Evolutionary conservation across 2,113 vertebrate species (phyloP).

Genomic region (Nesogale talazaci): DNA sequence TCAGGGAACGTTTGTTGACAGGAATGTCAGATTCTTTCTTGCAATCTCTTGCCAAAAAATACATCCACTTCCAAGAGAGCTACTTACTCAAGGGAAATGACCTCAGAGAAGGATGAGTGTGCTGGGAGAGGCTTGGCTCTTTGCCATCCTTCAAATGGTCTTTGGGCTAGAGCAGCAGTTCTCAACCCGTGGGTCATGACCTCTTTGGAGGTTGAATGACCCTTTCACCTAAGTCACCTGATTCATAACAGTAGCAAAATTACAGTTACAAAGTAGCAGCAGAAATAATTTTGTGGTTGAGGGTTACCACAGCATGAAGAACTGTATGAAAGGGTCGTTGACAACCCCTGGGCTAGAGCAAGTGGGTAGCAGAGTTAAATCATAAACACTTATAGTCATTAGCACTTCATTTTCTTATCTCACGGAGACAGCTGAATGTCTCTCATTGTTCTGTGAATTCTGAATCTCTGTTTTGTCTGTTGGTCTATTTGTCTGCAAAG

Average conservation of each 20-base stretch:
- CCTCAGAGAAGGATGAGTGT: background rate
- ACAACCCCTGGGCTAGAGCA: background rate
- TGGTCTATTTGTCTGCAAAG: background rate
- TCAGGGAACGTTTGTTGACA: background rate
- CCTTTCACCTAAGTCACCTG: no score
- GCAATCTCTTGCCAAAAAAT: background rate
- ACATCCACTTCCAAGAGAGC: background rate
- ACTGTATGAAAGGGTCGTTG: no score
- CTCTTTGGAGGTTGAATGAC: no score
- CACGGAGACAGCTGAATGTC: no score
- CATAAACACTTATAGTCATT: background rate
- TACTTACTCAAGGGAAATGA: constrained; percentile 1
- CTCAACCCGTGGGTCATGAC: no score
- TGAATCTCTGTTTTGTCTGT: background rate
- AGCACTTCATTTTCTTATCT: background rate
- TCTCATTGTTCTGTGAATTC: background rate
- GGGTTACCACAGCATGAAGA: no score
- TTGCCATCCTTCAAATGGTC: background rate
- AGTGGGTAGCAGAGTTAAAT: background rate
- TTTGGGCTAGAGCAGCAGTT: no score
- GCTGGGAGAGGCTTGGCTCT: background rate
- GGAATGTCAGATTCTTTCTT: background rate
- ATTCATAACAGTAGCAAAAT: no score
- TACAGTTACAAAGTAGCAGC: no score
- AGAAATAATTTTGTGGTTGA: no score